Conservation (phyloP, 2,797 vertebrate genomes). For the Aselliscus stoliczkanus region DNA sequence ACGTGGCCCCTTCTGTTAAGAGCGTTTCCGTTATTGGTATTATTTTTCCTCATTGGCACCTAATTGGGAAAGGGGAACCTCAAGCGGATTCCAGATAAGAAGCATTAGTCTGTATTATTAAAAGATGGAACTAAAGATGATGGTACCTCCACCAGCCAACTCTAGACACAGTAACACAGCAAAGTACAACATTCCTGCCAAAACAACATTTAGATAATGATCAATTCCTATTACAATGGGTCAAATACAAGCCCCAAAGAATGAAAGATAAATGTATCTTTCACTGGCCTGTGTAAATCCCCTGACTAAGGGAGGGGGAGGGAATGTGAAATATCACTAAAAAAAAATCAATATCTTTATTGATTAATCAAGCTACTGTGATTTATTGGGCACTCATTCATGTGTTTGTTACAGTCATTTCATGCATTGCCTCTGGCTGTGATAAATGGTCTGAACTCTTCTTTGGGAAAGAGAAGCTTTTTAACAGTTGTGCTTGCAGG, state of each 20-base stretch:
- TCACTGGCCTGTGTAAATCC: slow-evolving; percentile 51
- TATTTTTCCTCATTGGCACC: slow-evolving; percentile 14
- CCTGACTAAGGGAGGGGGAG: slow-evolving; percentile 9
- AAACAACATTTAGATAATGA: slow-evolving; percentile 73
- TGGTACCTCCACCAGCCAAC: background rate
- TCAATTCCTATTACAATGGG: slow-evolving; percentile 70
- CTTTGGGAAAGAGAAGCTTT: background rate
- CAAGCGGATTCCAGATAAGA: background rate
- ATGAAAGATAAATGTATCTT: slow-evolving; percentile 67
- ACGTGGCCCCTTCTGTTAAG: background rate
- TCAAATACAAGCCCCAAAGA: slow-evolving; percentile 66
- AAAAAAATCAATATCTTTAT: slow-evolving; percentile 57
- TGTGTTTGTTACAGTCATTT: slow-evolving; percentile 66
- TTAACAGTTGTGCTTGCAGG: background rate
- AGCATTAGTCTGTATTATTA: slow-evolving; percentile 22
- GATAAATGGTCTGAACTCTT: slow-evolving; percentile 49
- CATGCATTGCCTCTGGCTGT: slow-evolving; percentile 40
- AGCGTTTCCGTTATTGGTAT: background rate
- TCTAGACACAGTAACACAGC: background rate
- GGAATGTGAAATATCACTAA: slow-evolving; percentile 66
- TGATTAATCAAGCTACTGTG: slow-evolving; percentile 64
- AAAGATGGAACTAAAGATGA: slow-evolving; percentile 7
- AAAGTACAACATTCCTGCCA: slow-evolving; percentile 59
- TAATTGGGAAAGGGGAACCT: slow-evolving; percentile 10
- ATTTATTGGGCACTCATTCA: slow-evolving; percentile 64